Evolutionary conservation across 2,113 vertebrate species (phyloP).

Genomic region (Callospermophilus lateralis): DNA sequence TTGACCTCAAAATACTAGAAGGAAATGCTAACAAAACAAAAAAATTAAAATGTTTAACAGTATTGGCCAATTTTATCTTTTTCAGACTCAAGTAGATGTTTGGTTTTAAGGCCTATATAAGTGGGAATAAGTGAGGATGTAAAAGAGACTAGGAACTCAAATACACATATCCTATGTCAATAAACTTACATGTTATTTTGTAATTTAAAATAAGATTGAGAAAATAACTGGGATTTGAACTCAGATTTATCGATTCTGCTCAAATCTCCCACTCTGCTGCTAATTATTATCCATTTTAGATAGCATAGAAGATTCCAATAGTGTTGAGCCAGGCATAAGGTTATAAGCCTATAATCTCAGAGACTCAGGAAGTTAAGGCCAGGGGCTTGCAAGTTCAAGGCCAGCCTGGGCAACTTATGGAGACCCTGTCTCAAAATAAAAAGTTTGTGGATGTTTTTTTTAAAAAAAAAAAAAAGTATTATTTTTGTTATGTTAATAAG

Average conservation of each 20-base stretch:
- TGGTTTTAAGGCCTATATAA: not conserved
- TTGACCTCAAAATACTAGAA: not conserved
- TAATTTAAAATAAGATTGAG: slow-evolving; percentile 33
- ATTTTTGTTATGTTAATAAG: not conserved
- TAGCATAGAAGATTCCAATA: not conserved
- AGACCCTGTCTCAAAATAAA: not conserved
- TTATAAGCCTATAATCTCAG: too few relatives aligned
- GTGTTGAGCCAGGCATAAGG: not conserved
- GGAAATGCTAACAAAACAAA: slow-evolving; percentile 25
- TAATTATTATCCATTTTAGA: not conserved
- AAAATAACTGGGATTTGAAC: not conserved
- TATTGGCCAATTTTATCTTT: not conserved
- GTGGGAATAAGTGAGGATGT: not conserved
- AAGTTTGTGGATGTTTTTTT: not conserved
- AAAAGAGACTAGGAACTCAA: not conserved
- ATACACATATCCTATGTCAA: not conserved
- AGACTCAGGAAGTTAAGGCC: not conserved
- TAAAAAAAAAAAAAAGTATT: too few relatives aligned
- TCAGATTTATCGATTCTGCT: slow-evolving; percentile 5
- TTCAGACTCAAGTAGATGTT: slow-evolving; percentile 11
- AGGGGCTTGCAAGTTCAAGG: too few relatives aligned
- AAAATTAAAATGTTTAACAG: not conserved
- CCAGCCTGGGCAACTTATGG: not conserved
- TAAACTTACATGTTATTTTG: not conserved
- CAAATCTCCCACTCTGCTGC: not conserved